Evolutionary conservation across 2,113 vertebrate genomes (phyloP).

Genomic region (Eolophus roseicapilla): DNA sequence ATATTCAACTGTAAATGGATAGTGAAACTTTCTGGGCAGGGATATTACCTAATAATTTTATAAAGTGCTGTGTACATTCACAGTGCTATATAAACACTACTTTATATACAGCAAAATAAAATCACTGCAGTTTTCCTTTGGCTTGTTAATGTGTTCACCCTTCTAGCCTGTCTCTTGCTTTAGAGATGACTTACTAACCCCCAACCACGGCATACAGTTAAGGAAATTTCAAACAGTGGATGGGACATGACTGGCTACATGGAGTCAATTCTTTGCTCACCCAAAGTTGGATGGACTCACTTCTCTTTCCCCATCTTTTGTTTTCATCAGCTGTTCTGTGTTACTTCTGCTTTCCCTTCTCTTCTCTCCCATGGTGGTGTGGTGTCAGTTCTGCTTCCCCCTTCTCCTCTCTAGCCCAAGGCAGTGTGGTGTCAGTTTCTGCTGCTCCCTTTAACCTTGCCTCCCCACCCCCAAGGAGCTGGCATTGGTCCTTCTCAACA

Average conservation of each 20-base stretch:
- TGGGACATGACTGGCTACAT: neutral
- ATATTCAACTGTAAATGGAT: neutral
- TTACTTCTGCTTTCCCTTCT: conserved; percentile 40
- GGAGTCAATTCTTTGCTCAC: neutral
- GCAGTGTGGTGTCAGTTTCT: conserved; percentile 58
- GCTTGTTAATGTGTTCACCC: conserved; percentile 6
- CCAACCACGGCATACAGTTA: neutral
- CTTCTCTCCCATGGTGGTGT: neutral
- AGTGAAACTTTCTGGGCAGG: conserved; percentile 6
- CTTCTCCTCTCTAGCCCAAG: conserved; percentile 50
- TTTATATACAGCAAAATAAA: neutral
- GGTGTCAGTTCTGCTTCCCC: conserved; percentile 8
- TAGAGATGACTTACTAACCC: conserved; percentile 29
- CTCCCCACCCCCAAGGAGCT: conserved; percentile 61
- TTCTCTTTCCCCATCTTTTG: conserved; percentile 27
- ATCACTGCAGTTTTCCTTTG: conserved; percentile 68
- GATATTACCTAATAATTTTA: neutral
- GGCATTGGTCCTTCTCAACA: conserved; percentile 84
- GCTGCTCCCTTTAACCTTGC: conserved; percentile 38
- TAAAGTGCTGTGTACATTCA: conserved; percentile 58
- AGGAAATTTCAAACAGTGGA: neutral
- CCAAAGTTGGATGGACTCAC: neutral
- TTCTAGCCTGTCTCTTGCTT: neutral
- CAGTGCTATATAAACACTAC: conserved; percentile 17
- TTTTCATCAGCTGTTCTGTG: conserved; percentile 29